Evolutionary conservation across 2,797 vertebrate species (phyloP).

Genomic region (Poeciliopsis turneri): DNA sequence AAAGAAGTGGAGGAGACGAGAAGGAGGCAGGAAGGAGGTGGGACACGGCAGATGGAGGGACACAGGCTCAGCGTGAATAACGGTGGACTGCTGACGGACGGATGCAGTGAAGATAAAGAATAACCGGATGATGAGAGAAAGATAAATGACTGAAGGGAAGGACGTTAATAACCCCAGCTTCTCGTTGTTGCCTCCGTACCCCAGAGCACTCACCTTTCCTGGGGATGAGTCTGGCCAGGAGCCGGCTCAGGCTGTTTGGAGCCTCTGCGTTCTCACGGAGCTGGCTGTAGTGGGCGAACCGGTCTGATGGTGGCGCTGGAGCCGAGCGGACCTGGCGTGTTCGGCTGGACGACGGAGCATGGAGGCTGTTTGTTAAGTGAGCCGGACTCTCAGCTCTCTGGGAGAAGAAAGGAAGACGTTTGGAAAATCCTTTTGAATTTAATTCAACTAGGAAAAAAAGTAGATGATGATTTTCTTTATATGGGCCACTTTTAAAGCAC

Average conservation of each 20-base stretch:
- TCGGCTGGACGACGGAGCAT: slow-evolving; percentile 34
- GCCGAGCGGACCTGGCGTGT: slow-evolving; percentile 66
- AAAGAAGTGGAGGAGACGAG: slow-evolving; percentile 25
- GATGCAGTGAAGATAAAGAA: slow-evolving; percentile 18
- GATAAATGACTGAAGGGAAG: slow-evolving; percentile 2
- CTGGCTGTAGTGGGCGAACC: slow-evolving; percentile 48
- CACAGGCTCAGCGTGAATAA: slow-evolving; percentile 50
- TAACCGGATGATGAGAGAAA: slow-evolving; percentile 8
- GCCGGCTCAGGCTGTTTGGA: slow-evolving; percentile 66
- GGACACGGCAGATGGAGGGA: slow-evolving; percentile 66
- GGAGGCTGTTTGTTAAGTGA: slow-evolving; percentile 44
- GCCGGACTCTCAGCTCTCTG: slow-evolving; percentile 52
- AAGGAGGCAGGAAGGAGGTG: slow-evolving; percentile 52
- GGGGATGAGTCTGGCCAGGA: slow-evolving; percentile 74
- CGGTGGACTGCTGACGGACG: slow-evolving; percentile 34
- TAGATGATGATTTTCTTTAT: background rate
- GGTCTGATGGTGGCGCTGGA: slow-evolving; percentile 41
- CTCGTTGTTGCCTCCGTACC: background rate
- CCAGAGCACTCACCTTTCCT: slow-evolving; percentile 68
- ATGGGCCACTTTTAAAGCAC: background rate
- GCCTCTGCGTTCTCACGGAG: slow-evolving; percentile 43
- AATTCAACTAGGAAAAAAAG: background rate
- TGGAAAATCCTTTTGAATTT: background rate
- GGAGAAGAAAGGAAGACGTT: slow-evolving; percentile 7
- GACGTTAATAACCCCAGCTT: background rate